Evolutionary conservation across 2,888 invertebrate genomes (phyloP).

Genomic region (Melanophora roralis): DNA sequence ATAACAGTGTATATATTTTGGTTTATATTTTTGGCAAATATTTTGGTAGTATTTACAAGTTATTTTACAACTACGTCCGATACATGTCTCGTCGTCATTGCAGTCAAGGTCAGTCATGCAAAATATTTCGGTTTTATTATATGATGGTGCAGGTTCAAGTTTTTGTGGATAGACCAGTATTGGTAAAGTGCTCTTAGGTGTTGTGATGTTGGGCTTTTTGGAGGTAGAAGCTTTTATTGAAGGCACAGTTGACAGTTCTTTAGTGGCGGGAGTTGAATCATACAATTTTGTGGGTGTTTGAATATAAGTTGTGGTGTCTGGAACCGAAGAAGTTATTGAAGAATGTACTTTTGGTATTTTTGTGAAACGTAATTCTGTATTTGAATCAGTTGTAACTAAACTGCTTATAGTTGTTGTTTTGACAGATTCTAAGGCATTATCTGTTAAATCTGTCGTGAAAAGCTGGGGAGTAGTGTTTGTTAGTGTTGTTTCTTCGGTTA

Average conservation of each 20-base stretch:
- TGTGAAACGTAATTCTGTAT: not conserved
- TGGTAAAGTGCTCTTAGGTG: not conserved
- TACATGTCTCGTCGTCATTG: conserved; percentile 77
- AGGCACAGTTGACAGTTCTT: not conserved
- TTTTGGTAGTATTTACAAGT: conserved; percentile 78
- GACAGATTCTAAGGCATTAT: no score
- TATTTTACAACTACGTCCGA: conserved; percentile 78
- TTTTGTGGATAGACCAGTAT: conserved; percentile 12
- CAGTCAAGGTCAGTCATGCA: conserved; percentile 76
- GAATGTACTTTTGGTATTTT: no score
- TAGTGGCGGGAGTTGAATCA: not conserved
- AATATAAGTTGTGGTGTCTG: no score
- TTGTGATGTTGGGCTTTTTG: not conserved
- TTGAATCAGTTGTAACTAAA: not conserved
- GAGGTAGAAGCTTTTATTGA: no score
- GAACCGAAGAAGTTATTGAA: no score
- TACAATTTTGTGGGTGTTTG: conserved; percentile 6
- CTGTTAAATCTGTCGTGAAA: not conserved
- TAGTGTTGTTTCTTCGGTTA: conserved; percentile 28
- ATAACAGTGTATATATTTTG: conserved; percentile 77
- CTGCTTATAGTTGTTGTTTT: no score
- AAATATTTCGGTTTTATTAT: conserved; percentile 52
- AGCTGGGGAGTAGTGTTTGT: not conserved
- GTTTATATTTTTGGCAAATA: conserved; percentile 75
- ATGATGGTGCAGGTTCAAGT: not conserved